Evolutionary conservation across 2,797 vertebrate genomes (phyloP).

Genomic region (Staurois parvus): DNA sequence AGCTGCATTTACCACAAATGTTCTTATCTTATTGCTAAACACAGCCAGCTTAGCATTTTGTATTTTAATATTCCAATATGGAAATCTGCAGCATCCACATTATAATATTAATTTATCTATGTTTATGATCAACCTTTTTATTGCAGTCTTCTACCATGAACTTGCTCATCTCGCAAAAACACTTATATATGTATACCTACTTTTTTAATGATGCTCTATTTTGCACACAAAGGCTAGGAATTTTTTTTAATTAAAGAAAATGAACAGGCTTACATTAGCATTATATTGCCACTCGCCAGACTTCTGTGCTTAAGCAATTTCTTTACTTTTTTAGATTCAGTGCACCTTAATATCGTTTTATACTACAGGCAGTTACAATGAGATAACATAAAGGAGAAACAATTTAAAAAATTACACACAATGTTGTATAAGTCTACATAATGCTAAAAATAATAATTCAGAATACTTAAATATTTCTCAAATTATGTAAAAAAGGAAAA

Average conservation of each 20-base stretch:
- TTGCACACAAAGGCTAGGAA: slow-evolving; percentile 64
- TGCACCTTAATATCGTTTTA: slow-evolving; percentile 43
- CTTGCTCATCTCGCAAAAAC: slow-evolving; percentile 56
- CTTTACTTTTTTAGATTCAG: slow-evolving; percentile 41
- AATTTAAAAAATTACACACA: not conserved
- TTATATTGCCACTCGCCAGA: slow-evolving; percentile 56
- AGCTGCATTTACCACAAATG: not conserved
- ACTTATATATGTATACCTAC: slow-evolving; percentile 16
- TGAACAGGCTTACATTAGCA: slow-evolving; percentile 51
- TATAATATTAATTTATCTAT: slow-evolving; percentile 40
- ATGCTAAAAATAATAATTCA: not conserved
- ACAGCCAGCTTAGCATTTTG: not conserved
- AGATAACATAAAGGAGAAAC: slow-evolving; percentile 14
- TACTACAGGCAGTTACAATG: slow-evolving; percentile 20
- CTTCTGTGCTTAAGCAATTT: slow-evolving; percentile 61
- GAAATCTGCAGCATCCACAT: slow-evolving; percentile 43
- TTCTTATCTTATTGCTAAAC: slow-evolving; percentile 4
- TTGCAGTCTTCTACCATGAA: not conserved
- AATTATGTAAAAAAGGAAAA: not conserved
- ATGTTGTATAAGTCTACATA: slow-evolving; percentile 4
- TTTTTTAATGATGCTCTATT: slow-evolving; percentile 52
- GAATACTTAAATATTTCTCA: not conserved
- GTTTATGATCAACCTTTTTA: slow-evolving; percentile 42
- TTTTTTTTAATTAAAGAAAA: slow-evolving; percentile 71
- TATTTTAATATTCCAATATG: slow-evolving; percentile 25